Percentiles rank a stretch among this genome's conserved stretches.
These are phyloP conservation scores for Muscicapa comitata DNA, from an alignment of 2,797 vertebrate species.

Conservation along the genomic window DNA sequence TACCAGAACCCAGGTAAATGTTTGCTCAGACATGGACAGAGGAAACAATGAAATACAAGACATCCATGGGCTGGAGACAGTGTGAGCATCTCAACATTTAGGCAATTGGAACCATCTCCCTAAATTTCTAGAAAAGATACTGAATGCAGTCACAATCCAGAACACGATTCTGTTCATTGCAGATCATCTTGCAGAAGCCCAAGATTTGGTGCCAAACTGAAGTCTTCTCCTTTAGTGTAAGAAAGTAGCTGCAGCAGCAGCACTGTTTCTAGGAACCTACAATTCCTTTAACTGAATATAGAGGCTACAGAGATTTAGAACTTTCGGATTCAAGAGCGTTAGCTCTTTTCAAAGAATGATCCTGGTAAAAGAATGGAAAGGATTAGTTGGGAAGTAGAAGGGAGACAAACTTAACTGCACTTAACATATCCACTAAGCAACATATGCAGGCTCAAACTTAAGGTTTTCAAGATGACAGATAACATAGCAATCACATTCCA, in stretches of 20 bases:
- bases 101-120: not conserved
- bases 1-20: not conserved
- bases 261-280: not conserved
- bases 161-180: not conserved
- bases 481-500: accelerated
- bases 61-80: not conserved
- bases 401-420: not conserved
- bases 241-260: not conserved
- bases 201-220: not conserved
- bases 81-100: not conserved
- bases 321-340: not conserved
- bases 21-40: not conserved
- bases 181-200: not conserved
- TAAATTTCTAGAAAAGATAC: not conserved
- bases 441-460: not conserved
- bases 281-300: not conserved
- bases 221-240: not conserved
- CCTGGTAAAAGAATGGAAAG: not conserved
- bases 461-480: not conserved
- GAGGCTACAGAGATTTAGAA: not conserved
- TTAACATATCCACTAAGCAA: not conserved
- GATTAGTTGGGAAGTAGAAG: not conserved
- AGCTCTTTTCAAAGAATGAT: not conserved
- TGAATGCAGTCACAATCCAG: not conserved
- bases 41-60: not conserved